Evolutionary conservation across 2,888 invertebrate species (phyloP), one percentile per base, ranked within the genome.

Genomic region (Psylliodes chrysocephalus): DNA sequence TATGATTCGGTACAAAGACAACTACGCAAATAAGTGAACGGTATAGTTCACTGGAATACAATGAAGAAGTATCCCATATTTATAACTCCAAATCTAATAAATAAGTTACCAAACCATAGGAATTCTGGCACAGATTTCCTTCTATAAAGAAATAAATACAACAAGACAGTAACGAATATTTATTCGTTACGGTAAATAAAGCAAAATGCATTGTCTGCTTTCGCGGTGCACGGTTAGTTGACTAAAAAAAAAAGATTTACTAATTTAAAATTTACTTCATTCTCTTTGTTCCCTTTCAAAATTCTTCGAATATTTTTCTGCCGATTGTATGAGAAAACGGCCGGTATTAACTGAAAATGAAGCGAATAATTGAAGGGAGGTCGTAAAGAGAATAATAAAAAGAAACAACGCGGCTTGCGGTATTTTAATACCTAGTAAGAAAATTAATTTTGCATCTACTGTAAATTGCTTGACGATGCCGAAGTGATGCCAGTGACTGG

Each of bases 291-390:
- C 17, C 5, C 30, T 49, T 15, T 6, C 28, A 19, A 30, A 42
- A 54, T 42, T 54, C 28, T 42, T 17, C 0, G 54, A 42, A 54
- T 54, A 54, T n/a, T 42, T 42, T 54, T 54, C 35, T 28, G 54
- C 42, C 42, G 38, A 54, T 54, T 54, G 14, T 54, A 14, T 42
- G 42, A 42, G 25, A 42, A 42, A 42, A 42, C 28, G 40, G 40
- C 18, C 25, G 42, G 5, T 25, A 54, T 25, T 25, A 54, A 54
- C 42, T 42, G 42, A 54, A 54, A 54, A 54, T 54, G 54, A 54
- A 54, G 17, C 14, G 42, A 54, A 42, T 40, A 42, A 54, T 42
- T 54, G n/a, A 25, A 54, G 28, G 42, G n/a, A 14, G 42, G 42
- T 2, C 28, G 38, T 54, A 54, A 42, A 42, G 42, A 30, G 54